phyloP scores from a whole-genome alignment of 2,113 vertebrate genomes.

The Noctilio leporinus region DNA sequence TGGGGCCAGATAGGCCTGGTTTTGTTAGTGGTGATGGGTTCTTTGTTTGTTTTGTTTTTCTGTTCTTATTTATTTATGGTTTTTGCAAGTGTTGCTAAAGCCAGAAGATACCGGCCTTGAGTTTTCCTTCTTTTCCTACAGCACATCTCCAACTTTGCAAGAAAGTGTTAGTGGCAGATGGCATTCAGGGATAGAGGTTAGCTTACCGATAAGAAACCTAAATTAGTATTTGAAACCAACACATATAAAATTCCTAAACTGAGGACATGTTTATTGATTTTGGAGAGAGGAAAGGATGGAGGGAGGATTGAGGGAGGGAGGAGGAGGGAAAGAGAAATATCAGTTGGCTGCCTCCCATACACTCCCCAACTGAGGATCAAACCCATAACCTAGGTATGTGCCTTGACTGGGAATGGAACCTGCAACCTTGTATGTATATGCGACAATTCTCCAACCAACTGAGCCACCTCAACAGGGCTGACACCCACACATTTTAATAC shows the following conservation, averaged over 20 bases:
- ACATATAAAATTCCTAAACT: not conserved
- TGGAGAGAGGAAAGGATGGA: no score
- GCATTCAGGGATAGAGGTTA: not conserved
- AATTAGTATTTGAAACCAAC: not conserved
- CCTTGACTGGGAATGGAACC: no score
- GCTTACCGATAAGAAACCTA: not conserved
- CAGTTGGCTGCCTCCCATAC: no score
- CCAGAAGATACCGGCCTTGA: not conserved
- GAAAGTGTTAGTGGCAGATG: not conserved
- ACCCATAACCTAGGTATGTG: no score
- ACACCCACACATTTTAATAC: not conserved
- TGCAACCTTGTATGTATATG: no score
- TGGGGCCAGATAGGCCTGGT: rapidly evolving
- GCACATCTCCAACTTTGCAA: not conserved
- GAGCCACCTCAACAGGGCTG: no score
- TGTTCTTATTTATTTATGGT: not conserved
- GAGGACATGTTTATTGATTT: no score
- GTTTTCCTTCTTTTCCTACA: not conserved
- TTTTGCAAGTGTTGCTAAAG: not conserved
- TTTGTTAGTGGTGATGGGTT: not conserved
- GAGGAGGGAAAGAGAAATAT: no score
- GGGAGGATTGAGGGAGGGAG: no score
- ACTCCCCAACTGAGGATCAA: no score
- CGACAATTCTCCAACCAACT: no score
- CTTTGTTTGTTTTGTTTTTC: not conserved